phyloP scores from a whole-genome alignment of 2,797 vertebrate genomes.

The Molossus molossus region DNA sequence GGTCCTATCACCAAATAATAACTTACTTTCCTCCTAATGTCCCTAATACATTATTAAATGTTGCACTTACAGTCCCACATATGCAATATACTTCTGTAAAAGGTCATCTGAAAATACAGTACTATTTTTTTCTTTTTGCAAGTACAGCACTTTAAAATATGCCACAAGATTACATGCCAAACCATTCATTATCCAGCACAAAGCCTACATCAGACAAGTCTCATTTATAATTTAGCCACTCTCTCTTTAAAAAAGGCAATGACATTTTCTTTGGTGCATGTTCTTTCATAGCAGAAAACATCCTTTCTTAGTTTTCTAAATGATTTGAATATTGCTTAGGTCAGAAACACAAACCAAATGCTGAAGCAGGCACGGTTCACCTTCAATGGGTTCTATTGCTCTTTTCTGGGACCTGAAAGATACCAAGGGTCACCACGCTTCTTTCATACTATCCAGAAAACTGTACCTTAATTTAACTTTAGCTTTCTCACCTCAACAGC shows the following conservation, averaged over 20 bases:
- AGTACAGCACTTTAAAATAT: conserved; percentile 73
- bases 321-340: background rate
- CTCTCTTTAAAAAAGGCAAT: background rate
- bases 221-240: background rate
- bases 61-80: conserved; percentile 60
- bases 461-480: background rate
- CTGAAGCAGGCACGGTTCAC: background rate
- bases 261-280: background rate
- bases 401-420: background rate
- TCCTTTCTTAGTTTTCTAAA: background rate
- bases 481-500: background rate
- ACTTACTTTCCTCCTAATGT: conserved; percentile 74
- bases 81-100: conserved; percentile 75
- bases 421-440: background rate
- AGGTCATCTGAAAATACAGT: conserved; percentile 71
- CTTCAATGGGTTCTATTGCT: background rate
- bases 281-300: background rate
- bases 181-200: conserved; percentile 1
- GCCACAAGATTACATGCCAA: conserved; percentile 2
- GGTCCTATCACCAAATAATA: conserved; percentile 59
- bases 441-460: background rate
- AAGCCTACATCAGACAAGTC: background rate
- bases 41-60: conserved; percentile 76
- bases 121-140: background rate
- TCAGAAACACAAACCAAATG: background rate